A percentile compares a stretch with the other conserved stretches of the same genome.
phyloP scores from a whole-genome alignment of 2,888 invertebrate genomes.

The Ennomos quercinarius region DNA sequence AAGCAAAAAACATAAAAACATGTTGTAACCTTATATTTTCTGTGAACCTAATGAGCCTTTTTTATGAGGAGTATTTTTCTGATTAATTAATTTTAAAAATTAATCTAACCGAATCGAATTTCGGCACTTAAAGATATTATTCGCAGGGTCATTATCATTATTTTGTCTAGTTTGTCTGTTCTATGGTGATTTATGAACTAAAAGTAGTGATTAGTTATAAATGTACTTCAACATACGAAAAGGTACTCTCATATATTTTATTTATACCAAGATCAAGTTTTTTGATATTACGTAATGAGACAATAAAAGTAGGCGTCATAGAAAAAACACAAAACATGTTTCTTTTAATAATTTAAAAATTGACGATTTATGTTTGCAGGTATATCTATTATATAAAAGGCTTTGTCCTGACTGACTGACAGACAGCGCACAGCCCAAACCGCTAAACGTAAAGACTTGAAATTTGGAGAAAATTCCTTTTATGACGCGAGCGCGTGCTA shows the following conservation, averaged over 20 bases:
- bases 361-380: no score
- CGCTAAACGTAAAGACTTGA: no score
- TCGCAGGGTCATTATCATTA: slow-evolving; percentile 28
- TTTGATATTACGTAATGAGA: no score
- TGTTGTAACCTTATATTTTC: background rate
- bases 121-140: slow-evolving; percentile 22
- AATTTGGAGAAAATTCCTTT: no score
- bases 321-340: no score
- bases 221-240: slow-evolving; percentile 1
- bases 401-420: no score
- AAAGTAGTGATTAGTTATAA: slow-evolving; percentile 16
- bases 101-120: slow-evolving; percentile 30
- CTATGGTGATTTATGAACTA: slow-evolving; percentile 20
- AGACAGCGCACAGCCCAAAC: no score
- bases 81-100: slow-evolving; percentile 27
- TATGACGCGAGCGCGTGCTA: no score
- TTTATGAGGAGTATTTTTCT: slow-evolving; percentile 9
- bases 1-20: background rate
- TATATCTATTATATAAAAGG: no score
- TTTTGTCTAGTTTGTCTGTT: slow-evolving; percentile 21
- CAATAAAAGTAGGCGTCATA: no score
- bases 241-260: background rate
- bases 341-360: no score
- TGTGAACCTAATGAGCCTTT: background rate
- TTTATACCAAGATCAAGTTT: no score